Conservation (phyloP, 2,797 vertebrate species). For the Phrynocephalus vlangalii region DNA sequence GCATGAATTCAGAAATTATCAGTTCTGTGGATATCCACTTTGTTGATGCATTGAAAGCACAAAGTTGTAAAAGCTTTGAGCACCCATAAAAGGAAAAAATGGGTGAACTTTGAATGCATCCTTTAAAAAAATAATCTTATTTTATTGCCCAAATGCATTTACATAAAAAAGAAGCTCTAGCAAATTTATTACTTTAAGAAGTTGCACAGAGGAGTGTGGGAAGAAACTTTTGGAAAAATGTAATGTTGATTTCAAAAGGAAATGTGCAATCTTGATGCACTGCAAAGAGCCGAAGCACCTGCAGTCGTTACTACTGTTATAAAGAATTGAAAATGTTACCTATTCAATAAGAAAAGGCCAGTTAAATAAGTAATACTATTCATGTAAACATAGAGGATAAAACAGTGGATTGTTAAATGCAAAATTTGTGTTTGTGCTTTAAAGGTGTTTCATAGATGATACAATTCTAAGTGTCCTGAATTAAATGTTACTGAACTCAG, state of each 20-base stretch:
- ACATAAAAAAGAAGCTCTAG: not conserved
- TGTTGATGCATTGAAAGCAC: not conserved
- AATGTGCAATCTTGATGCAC: not conserved
- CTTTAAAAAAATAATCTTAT: not conserved
- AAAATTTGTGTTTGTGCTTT: not conserved
- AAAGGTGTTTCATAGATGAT: not conserved
- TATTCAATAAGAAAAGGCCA: not conserved
- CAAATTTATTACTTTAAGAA: not conserved
- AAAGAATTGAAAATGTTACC: not conserved
- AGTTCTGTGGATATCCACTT: not conserved
- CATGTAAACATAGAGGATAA: not conserved
- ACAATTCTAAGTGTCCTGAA: not conserved
- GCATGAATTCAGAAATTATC: not conserved
- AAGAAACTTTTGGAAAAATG: conserved; percentile 6
- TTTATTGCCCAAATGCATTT: not conserved
- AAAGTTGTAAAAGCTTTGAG: not conserved
- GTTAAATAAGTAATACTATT: not conserved
- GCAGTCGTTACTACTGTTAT: conserved; percentile 55
- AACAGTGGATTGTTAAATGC: not conserved
- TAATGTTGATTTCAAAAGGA: conserved; percentile 5
- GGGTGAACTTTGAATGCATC: not conserved
- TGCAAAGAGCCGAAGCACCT: conserved; percentile 19
- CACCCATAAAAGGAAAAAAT: not conserved
- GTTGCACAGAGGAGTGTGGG: not conserved
- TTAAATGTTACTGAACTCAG: not conserved